Evolutionary conservation across 92 coral and sea anemone genomes (phyloP).

Genomic region (Epizoanthus scotinus): DNA sequence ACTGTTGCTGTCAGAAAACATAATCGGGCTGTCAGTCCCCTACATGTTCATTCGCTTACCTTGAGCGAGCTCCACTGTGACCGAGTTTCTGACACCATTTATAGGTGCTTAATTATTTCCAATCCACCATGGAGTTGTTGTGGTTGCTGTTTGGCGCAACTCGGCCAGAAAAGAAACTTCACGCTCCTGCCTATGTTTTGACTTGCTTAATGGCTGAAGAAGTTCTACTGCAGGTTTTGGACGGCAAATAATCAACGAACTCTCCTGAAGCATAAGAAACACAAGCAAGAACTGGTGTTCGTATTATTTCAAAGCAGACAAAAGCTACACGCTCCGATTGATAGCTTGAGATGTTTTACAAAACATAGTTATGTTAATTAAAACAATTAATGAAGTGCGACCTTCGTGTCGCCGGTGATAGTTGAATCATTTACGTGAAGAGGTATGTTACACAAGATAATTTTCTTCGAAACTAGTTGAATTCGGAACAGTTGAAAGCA

Average conservation of each 20-base stretch:
- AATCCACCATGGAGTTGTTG: not conserved
- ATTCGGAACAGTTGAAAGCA: no score
- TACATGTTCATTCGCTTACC: not conserved
- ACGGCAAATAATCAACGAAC: slow-evolving; percentile 7
- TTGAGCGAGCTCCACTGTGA: not conserved
- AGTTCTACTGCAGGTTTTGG: slow-evolving; percentile 25
- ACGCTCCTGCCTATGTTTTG: not conserved
- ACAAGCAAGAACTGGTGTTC: slow-evolving; percentile 38
- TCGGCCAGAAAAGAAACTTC: not conserved
- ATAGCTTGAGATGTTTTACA: not conserved
- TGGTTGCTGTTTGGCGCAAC: not conserved
- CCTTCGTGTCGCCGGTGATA: not conserved
- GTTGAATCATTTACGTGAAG: no score
- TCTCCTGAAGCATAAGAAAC: slow-evolving; percentile 36
- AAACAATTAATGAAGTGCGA: slow-evolving; percentile 7
- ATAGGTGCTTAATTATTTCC: slow-evolving; percentile 17
- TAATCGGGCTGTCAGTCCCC: not conserved
- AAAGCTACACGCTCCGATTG: slow-evolving; percentile 34
- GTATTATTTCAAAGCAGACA: slow-evolving; percentile 6
- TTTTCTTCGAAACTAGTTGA: no score
- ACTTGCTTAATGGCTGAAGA: slow-evolving; percentile 1
- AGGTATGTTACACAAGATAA: no score
- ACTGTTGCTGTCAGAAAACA: not conserved
- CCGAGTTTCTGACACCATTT: not conserved
- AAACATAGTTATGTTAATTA: slow-evolving; percentile 2